Base-by-base conservation (phyloP, 2,888 invertebrate species). In the Hypolimnas misippus region DNA sequence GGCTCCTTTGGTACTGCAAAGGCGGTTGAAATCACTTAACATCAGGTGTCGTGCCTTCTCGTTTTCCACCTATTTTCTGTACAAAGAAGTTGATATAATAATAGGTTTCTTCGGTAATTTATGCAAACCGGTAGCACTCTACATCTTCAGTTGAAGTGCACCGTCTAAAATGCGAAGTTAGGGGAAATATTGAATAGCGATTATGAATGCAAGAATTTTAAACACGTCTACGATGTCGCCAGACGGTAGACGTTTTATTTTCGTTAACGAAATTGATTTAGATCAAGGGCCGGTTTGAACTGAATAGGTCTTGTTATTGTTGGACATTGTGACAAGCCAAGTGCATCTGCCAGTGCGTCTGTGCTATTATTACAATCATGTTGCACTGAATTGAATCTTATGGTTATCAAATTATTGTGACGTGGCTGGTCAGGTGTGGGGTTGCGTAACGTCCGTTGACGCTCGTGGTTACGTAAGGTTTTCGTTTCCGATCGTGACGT, bases 271-370 rank as follows among this genome's bases (percentile, higher is more conserved):
- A 73, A 76, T 76, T 74, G 74, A 87, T 81, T 80, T 81, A 82
- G 90, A 83, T 89, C 90, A 89, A 89, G 89, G 89, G 86, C 84
- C 75, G 73, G 77, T 76, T 75, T 73, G 79, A 83, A 75, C 75
- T 70, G 74, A 70, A 77, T 78, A 75, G 72, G 79, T 76, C 76
- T 76, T 77, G 83, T 83, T 86, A 87, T 83, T 86, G 84, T 84
- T 84, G 84, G 79, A 82, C 79, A 83, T 77, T 76, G 83, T 84
- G 79, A 82, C 79, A 76, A 82, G 90, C 89, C 89, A 90, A 89
- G 76, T 81, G 73, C 78, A 76, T 78, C 76, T 89, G 89, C 85
- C 89, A 89, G 86, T 78, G 72, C 76, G 71, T 75, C 72, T 75
- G 75, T 72, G 77, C 84, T 87, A 89, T 89, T 88, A 85, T 89